Base-by-base conservation (phyloP, 2,888 invertebrate species). In the Caenorhabditis japonica region DNA sequence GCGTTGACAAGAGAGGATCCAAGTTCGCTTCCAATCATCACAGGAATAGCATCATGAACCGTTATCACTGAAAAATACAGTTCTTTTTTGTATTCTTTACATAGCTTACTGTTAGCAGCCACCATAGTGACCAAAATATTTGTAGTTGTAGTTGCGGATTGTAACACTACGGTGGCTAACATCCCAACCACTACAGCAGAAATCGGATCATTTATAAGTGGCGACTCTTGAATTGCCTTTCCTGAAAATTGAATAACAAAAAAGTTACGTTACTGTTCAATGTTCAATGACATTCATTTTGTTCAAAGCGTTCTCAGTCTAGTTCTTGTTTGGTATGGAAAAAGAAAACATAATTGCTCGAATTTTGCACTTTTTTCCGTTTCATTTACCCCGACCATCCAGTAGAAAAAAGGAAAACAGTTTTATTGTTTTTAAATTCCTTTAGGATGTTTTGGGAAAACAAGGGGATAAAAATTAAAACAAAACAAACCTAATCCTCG, bases 21-120 rank as follows among this genome's bases (percentile, higher is more conserved):
- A 68, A 91, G 88, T 79, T 91, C 91, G 36, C 90, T 89, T 0
- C 91, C 91, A 89, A 91, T 90, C 73, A 91, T 89, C 55, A 91
- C 89, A 2, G 90, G 90, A 56, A 91, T 90, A 4, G 91, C 90
- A 17, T 84, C 83, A 52, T 85, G 82, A 0, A 89, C 89, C 1
- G 84, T 80, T 58, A 89, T 75, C 77, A 89, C 87, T 85, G 59
- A 34, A 80, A 64, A 8, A 15, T 17, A 4, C 43, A 10, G 33
- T 44, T 44, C 25, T 43, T 44, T 1, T 30, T 10, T 1, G 12
- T 2, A 4, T 25, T 5, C 13, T 13, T 17, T 15, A 25, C 30
- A 21, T 19, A n/a, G 39, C 78, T 64, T 38, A 84, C 85, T 82
- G 39, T 82, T 89, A 2, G 91, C 91, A 53, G 91, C 89, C 89